Base-by-base conservation (phyloP, 2,888 invertebrate genomes). In the Drosophila mulleri region DNA sequence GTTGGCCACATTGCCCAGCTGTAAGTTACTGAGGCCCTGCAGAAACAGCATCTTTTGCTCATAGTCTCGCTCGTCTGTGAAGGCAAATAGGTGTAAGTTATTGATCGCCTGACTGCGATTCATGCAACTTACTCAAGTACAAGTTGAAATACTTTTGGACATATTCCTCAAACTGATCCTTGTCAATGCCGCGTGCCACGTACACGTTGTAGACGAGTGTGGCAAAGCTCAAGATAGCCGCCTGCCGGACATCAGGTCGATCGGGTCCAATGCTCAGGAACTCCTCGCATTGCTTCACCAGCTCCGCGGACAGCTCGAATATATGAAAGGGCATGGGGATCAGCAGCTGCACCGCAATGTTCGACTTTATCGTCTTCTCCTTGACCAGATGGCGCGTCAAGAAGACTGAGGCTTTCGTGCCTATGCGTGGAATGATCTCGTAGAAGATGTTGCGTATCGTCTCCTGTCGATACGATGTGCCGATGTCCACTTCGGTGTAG, bases 391-490 rank as follows among this genome's bases (percentile, higher is more conserved):
- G 94, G 69, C 95, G 94, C 37, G 96, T 95, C 57, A 96, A 94
- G 50, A 94, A 92, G 0, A 95, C 95, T 3, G 96, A 94, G 0
- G 95, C 95, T 37, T 94, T 94, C 9, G 95, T 96, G 47, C 96
- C 95, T 32, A 95, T 94, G 82, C 96, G 95, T 0, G 96, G 96
- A 39, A 96, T 93, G 1, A 95, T 94, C 90, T 96, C 96, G 78
- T 96, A 92, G 87, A 96, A 96, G 83, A 96, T 95, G 85, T 96
- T 96, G 52, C 95, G 94, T 29, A 95, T 94, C 0, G 96, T 96
- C 91, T 96, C 96, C 90, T 96, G 94, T 35, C 95, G 95, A 83
- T 96, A 96, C 77, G 96, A 96, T 4, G 96, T 96, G 1, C 96
- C 96, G 1, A 95, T 92, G 2, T 94, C 94, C 29, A 95, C 92